Conservation (phyloP, 1,140 invertebrate genomes). For the Oppia nitens region DNA sequence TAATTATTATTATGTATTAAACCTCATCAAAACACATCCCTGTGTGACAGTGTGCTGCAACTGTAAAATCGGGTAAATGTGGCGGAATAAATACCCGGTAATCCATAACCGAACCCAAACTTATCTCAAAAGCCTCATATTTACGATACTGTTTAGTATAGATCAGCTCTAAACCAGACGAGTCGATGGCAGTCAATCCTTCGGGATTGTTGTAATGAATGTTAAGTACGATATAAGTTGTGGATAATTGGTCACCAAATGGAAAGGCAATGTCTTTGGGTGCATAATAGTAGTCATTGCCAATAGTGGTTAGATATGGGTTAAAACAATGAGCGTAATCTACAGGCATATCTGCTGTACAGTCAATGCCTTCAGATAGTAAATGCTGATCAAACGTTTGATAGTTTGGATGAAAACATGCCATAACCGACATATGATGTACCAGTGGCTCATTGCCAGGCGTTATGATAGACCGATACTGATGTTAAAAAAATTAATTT, state of each 20-base stretch:
- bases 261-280: background rate
- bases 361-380: background rate
- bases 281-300: background rate
- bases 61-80: conserved; percentile 46
- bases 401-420: background rate
- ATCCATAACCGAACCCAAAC: conserved; percentile 57
- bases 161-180: conserved; percentile 57
- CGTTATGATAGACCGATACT: background rate
- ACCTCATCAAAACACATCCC: too few species aligned
- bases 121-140: conserved; percentile 59
- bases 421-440: background rate
- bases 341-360: background rate
- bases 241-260: background rate
- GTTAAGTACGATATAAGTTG: conserved; percentile 69
- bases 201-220: conserved; percentile 48
- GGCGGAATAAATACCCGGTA: conserved; percentile 63
- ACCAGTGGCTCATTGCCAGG: background rate
- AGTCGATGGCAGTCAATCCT: conserved; percentile 29
- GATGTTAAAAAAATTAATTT: background rate
- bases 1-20: too few species aligned
- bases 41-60: conserved; percentile 65
- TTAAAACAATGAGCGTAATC: background rate
- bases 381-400: background rate
- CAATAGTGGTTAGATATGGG: background rate
- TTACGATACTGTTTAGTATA: conserved; percentile 48